These are phyloP conservation scores for Aldrovandia affinis DNA, from an alignment of 2,797 vertebrate species.

Conservation along the genomic window DNA sequence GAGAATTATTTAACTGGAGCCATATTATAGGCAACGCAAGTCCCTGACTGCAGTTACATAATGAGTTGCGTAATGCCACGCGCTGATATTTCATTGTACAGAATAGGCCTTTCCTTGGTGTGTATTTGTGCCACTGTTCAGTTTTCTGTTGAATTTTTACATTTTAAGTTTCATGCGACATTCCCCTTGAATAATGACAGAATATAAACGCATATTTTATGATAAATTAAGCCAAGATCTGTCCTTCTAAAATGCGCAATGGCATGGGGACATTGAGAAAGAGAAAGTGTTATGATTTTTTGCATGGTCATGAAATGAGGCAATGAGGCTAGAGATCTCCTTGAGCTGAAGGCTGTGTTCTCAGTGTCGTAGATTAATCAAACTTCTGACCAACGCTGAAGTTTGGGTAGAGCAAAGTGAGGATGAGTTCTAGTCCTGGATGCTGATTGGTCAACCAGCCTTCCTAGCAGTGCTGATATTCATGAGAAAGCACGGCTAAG, in stretches of 20 bases:
- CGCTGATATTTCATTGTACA: background rate
- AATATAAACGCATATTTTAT: background rate
- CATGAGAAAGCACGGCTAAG: too few species aligned
- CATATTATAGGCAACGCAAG: slow-evolving; percentile 3
- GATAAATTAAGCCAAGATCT: background rate
- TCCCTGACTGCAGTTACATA: slow-evolving; percentile 9
- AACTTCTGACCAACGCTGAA: too few species aligned
- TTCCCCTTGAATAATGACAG: background rate
- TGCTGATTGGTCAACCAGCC: too few species aligned
- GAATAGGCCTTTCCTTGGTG: background rate
- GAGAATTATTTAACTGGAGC: background rate
- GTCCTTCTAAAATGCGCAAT: background rate
- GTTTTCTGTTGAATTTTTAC: background rate
- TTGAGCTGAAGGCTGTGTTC: too few species aligned
- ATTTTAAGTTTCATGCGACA: background rate
- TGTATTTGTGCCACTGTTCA: background rate
- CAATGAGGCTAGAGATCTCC: too few species aligned
- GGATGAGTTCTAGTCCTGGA: too few species aligned
- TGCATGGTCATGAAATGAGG: background rate
- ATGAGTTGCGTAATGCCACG: slow-evolving; percentile 13
- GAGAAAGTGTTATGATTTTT: background rate
- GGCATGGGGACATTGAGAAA: background rate
- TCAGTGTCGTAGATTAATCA: too few species aligned
- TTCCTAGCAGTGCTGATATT: too few species aligned
- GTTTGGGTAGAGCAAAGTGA: too few species aligned